Percentiles rank a stretch among this genome's conserved stretches.
These are phyloP conservation scores for Calliopum simillimum DNA, from an alignment of 2,888 invertebrate genomes.

Conservation along the genomic window DNA sequence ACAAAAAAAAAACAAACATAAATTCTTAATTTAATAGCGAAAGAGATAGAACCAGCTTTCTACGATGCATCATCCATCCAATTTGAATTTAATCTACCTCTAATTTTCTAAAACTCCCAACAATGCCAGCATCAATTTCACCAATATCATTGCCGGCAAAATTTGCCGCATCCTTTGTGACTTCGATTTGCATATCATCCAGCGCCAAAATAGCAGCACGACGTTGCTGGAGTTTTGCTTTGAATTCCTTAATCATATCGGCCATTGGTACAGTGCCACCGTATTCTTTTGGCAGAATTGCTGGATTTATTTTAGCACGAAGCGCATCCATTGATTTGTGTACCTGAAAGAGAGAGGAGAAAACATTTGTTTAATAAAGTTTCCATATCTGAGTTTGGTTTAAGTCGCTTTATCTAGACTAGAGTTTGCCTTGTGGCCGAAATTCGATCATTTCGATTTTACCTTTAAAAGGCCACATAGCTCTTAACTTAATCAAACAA, in stretches of 20 bases:
- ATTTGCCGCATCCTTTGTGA: conserved; percentile 69
- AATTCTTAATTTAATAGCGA: too few relatives aligned
- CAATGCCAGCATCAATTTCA: conserved; percentile 78
- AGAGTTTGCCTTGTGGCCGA: too few relatives aligned
- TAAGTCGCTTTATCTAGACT: too few relatives aligned
- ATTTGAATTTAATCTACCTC: conserved; percentile 77
- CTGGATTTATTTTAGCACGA: conserved; percentile 76
- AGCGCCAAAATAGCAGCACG: conserved; percentile 76
- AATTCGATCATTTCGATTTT: too few relatives aligned
- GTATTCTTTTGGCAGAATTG: conserved; percentile 87
- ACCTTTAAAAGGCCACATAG: too few relatives aligned
- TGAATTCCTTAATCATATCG: conserved; percentile 84
- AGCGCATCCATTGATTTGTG: conserved; percentile 82
- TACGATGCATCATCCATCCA: too few relatives aligned
- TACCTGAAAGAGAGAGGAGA: conserved; percentile 69
- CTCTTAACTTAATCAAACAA: too few relatives aligned
- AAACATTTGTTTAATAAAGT: not conserved
- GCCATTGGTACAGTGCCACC: conserved; percentile 84
- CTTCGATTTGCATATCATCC: conserved; percentile 81
- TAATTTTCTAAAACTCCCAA: conserved; percentile 86
- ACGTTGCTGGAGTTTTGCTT: conserved; percentile 73
- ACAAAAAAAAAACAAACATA: too few relatives aligned
- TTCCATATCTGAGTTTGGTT: not conserved
- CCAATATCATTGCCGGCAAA: conserved; percentile 74
- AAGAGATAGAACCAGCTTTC: not conserved